Percentiles rank a stretch among this genome's conserved stretches.
Conservation (phyloP, 2,113 vertebrate genomes). For the Phalacrocorax aristotelis region DNA sequence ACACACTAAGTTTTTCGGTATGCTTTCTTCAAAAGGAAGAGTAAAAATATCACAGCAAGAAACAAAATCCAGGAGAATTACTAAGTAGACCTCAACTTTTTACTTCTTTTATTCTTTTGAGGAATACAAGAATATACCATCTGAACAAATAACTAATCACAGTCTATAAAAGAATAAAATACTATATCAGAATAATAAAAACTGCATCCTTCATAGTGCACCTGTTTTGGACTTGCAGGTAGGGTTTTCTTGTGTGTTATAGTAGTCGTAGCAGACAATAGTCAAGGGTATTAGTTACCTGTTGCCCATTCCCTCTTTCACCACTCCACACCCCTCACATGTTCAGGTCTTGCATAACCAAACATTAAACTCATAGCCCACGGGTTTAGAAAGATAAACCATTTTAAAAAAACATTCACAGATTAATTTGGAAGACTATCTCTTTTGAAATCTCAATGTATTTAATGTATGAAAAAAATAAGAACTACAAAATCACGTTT, state of each 20-base stretch:
- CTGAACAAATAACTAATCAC: background rate
- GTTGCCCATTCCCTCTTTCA: background rate
- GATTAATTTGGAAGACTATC: background rate
- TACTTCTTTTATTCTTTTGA: background rate
- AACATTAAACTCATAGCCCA: fast-evolving
- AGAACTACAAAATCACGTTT: background rate
- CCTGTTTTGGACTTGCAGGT: background rate
- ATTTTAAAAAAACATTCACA: background rate
- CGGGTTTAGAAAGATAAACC: background rate
- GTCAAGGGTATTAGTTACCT: background rate
- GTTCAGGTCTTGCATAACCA: background rate
- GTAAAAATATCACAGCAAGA: background rate
- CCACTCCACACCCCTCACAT: too few relatives aligned
- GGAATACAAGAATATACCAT: background rate
- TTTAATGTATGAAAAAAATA: background rate
- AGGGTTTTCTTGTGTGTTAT: fast-evolving
- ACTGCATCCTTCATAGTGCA: background rate
- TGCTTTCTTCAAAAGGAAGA: background rate
- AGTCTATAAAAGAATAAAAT: background rate
- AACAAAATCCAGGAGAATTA: background rate
- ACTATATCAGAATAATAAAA: background rate
- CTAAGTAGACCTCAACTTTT: background rate
- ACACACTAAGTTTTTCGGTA: background rate
- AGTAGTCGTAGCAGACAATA: background rate
- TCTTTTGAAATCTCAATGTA: background rate